These are phyloP conservation scores for Thymelicus acteon DNA, from an alignment of 2,888 invertebrate species.

Conservation along the genomic window DNA sequence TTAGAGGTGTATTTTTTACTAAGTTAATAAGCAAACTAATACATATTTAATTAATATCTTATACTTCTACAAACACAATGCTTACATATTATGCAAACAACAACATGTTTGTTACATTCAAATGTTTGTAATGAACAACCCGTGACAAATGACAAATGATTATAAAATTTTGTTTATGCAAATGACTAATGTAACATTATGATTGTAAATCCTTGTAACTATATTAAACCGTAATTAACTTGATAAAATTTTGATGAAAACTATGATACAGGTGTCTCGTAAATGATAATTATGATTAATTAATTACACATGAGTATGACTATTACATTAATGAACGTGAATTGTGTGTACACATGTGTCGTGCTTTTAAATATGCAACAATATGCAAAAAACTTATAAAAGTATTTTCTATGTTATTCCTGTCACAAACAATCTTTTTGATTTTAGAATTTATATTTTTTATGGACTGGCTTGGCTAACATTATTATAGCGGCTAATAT, in stretches of 20 bases:
- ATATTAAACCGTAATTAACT: background rate
- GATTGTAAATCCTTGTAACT: no score
- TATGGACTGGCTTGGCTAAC: no score
- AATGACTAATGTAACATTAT: background rate
- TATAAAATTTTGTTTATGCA: background rate
- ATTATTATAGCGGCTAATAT: no score
- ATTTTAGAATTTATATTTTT: no score
- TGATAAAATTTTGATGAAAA: background rate
- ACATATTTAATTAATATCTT: background rate
- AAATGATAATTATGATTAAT: background rate
- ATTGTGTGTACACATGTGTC: slow-evolving; percentile 40
- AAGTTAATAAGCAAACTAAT: background rate
- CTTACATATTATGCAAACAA: background rate
- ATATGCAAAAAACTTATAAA: no score
- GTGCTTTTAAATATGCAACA: slow-evolving; percentile 10
- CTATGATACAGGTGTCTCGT: slow-evolving; percentile 1
- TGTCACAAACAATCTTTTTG: no score
- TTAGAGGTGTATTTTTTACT: background rate
- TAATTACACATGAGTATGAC: background rate
- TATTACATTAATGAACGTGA: slow-evolving; percentile 2
- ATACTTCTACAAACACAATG: background rate
- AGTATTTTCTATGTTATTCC: no score
- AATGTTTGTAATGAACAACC: background rate
- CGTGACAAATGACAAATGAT: background rate
- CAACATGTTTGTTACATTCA: background rate